Evolutionary conservation across 1,140 invertebrate genomes (phyloP).

Genomic region (Lucilia cuprina): DNA sequence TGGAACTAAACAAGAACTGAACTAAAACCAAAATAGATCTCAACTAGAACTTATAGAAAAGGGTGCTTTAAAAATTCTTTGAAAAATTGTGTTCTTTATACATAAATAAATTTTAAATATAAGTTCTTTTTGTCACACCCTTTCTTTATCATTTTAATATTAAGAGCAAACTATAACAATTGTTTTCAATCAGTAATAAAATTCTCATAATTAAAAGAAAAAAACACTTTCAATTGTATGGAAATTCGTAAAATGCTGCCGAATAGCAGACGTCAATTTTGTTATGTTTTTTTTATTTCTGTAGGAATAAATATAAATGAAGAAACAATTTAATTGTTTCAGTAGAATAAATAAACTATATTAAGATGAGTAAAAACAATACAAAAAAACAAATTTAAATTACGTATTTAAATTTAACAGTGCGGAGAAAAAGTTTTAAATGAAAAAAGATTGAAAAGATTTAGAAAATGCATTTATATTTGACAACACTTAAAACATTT

Average conservation of each 20-base stretch:
- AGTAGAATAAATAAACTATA: background rate
- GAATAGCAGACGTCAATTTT: background rate
- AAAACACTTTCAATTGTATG: background rate
- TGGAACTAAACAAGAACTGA: too few species aligned
- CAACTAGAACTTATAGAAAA: too few species aligned
- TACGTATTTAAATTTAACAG: background rate
- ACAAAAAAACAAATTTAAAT: too few species aligned
- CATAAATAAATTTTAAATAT: too few species aligned
- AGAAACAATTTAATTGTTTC: background rate
- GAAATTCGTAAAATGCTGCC: background rate
- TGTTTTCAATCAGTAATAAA: slow-evolving; percentile 1
- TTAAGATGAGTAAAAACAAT: background rate
- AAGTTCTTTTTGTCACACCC: background rate
- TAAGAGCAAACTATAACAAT: background rate
- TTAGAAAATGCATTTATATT: too few species aligned
- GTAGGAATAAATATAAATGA: background rate
- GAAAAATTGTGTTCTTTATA: too few species aligned
- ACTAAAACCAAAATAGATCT: too few species aligned
- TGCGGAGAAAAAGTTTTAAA: too few species aligned
- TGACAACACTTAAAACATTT: too few species aligned
- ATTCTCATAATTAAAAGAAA: background rate
- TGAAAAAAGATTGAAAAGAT: too few species aligned
- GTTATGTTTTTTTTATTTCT: background rate
- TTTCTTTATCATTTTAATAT: background rate
- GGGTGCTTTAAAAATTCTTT: too few species aligned